A percentile compares a stretch with the other conserved stretches of the same genome.
phyloP scores from a whole-genome alignment of 2,113 vertebrate genomes.

The Ptilonorhynchus violaceus region DNA sequence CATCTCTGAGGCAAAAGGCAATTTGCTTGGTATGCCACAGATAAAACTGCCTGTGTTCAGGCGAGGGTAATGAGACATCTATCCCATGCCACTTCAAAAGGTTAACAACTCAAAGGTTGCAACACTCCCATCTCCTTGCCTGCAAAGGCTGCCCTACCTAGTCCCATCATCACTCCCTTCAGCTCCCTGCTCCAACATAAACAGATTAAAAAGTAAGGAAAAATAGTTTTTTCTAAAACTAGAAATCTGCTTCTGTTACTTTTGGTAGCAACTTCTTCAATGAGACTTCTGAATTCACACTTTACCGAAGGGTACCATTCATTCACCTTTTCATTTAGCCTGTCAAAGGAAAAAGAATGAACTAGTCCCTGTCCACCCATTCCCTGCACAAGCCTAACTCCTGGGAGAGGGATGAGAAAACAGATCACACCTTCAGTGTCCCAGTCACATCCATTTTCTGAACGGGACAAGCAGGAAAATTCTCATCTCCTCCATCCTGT shows the following conservation, averaged over 20 bases:
- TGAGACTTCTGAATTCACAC: background rate
- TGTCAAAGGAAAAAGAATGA: background rate
- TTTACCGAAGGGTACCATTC: background rate
- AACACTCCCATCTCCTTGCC: background rate
- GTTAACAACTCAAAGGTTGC: conserved; percentile 10
- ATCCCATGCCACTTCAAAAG: background rate
- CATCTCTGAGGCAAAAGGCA: conserved; percentile 30
- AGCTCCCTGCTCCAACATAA: background rate
- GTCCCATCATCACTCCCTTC: background rate
- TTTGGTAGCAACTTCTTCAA: background rate
- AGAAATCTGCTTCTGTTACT: background rate
- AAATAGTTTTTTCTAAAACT: background rate
- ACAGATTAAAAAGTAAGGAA: background rate
- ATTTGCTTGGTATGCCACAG: conserved; percentile 31
- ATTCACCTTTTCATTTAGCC: background rate
- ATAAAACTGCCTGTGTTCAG: background rate
- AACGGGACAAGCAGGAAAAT: background rate
- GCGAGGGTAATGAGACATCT: background rate
- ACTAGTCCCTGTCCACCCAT: background rate
- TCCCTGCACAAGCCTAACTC: background rate
- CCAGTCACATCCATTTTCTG: background rate
- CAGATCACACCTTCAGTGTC: background rate
- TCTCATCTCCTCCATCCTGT: background rate
- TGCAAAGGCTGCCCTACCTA: background rate
- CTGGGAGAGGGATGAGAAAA: background rate